Percentiles rank a stretch among this genome's conserved stretches.
phyloP scores from a whole-genome alignment of 2,797 vertebrate genomes.

The Lepilemur septentrionalis region DNA sequence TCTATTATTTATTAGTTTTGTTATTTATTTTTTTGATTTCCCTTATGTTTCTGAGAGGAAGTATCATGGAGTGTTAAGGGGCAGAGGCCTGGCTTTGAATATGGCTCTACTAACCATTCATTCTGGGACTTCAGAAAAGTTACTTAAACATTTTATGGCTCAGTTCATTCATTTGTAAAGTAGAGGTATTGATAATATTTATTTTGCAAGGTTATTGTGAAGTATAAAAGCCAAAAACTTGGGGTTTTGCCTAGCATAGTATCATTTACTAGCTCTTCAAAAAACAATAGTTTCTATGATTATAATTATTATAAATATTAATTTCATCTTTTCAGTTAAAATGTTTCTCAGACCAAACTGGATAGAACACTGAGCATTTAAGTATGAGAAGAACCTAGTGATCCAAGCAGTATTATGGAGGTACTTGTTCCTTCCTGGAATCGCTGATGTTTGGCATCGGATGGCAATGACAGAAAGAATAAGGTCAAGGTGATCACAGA shows the following conservation, averaged over 20 bases:
- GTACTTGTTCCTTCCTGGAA: background rate
- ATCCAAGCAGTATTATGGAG: background rate
- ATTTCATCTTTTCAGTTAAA: background rate
- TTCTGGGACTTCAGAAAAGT: background rate
- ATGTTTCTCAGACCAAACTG: background rate
- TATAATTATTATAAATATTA: background rate
- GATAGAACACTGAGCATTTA: background rate
- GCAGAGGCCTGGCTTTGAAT: background rate
- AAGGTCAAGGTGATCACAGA: background rate
- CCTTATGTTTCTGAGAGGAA: background rate
- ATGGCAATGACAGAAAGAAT: background rate
- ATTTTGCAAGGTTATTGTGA: background rate
- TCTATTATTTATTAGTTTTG: background rate
- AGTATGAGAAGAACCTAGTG: background rate
- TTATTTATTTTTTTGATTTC: background rate
- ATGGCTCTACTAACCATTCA: background rate
- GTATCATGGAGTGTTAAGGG: background rate
- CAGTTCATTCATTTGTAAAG: background rate
- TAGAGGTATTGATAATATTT: background rate
- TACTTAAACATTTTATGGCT: background rate
- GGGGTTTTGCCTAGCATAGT: background rate
- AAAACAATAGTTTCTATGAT: background rate
- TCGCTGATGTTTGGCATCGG: background rate
- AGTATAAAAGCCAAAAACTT: background rate
- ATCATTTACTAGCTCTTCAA: background rate